Base-by-base conservation (phyloP, 2,797 vertebrate genomes). In the Lepidocolaptes lacrymiger region DNA sequence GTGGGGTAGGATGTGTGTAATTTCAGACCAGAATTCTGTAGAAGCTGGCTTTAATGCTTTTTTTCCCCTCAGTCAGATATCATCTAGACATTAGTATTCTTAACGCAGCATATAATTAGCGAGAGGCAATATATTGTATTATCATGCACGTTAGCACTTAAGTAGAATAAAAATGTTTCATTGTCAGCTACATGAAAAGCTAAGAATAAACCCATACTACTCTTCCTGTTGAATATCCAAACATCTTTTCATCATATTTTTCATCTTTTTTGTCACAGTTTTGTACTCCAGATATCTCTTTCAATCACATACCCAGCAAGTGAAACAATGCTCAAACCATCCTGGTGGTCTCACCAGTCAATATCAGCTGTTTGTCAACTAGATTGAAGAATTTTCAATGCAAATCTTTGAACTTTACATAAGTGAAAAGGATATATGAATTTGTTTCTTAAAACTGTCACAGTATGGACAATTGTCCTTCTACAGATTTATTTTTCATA, bases 91-190 rank as follows among this genome's bases (percentile, higher is more conserved):
- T 94, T 71, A 94, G 85, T 90, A 96, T 96, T 96, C 95, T 80
- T 90, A 95, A 90, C 15, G 0, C 86, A 91, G 91, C 89, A 93
- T 92, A 88, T 91, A 96, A 96, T 96, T 97, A 97, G 89, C 44
- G 4, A 94, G 93, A 96, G 89, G 88, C 94, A 96, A 95, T 96
- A 95, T 90, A 96, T 90, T 96, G 89, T 94, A 95, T 94, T 94
- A 95, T 86, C 96, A 91, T 87, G 93, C 94, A 96, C 54, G 48
- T 91, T 95, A 96, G 89, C 93, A 93, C 87, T 95, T 94, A 90
- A 93, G 83, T 56, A 84, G 93, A 96, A 94, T 85, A 95, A 95
- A 96, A 96, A 90, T 76, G 77, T 87, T 96, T 96, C 89, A 90
- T 91, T 94, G 91, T 95, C 94, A 97, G 69, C 71, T 88, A 88